Conservation (phyloP, 2,888 invertebrate genomes). For the Eumerus sabulonum region DNA sequence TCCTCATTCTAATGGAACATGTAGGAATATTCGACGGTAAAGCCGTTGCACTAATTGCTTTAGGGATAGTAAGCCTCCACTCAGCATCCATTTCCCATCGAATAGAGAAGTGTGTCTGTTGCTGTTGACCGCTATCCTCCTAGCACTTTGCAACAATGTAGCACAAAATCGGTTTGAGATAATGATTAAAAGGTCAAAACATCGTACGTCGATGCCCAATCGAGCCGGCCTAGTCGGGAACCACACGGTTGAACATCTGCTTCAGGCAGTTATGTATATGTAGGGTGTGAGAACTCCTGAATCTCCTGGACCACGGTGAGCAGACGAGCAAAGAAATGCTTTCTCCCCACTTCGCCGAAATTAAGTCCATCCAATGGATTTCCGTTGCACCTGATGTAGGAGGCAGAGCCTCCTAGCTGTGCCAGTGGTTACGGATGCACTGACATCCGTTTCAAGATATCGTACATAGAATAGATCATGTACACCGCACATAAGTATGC, state of each 20-base stretch:
- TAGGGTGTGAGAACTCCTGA: too few species aligned
- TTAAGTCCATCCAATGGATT: conserved; percentile 8
- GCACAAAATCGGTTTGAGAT: conserved; percentile 35
- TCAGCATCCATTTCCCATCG: neutral
- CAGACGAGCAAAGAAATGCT: too few species aligned
- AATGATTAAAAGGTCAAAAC: conserved; percentile 58
- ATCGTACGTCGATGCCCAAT: conserved; percentile 42
- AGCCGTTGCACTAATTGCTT: conserved; percentile 36
- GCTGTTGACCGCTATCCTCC: conserved; percentile 6
- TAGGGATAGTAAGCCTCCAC: conserved; percentile 9
- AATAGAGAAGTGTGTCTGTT: neutral
- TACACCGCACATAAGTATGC: too few species aligned
- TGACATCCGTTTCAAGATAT: too few species aligned
- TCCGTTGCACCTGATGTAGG: conserved; percentile 22
- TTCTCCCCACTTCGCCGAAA: too few species aligned
- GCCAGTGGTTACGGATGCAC: too few species aligned
- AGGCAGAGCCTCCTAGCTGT: conserved; percentile 33
- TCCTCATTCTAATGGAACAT: neutral
- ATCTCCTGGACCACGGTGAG: neutral
- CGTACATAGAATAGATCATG: too few species aligned
- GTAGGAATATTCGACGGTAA: neutral
- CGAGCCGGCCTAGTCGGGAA: conserved; percentile 9
- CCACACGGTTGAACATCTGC: conserved; percentile 20
- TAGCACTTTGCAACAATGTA: conserved; percentile 19
- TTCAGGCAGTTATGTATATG: neutral